Percentiles rank a stretch among this genome's conserved stretches.
phyloP scores from a whole-genome alignment of 2,113 vertebrate species.

The Oenanthe melanoleuca region DNA sequence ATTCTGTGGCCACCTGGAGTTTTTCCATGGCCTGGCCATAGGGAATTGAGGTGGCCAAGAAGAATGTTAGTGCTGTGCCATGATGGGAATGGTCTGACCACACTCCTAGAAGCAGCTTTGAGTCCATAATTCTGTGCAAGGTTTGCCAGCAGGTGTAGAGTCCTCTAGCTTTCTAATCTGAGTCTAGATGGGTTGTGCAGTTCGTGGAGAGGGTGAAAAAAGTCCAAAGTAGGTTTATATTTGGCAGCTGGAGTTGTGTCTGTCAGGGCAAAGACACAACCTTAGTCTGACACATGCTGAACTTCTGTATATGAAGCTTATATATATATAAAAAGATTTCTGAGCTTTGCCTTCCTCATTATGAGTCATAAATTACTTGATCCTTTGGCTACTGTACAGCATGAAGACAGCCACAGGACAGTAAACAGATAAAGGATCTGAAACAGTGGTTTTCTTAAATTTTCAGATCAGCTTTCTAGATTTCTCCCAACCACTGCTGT shows the following conservation, averaged over 20 bases:
- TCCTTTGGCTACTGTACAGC: neutral
- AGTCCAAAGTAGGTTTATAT: neutral
- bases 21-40: neutral
- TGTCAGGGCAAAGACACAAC: neutral
- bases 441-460: neutral
- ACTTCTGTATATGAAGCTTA: neutral
- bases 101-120: fast-evolving
- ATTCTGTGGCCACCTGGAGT: neutral
- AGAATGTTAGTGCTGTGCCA: neutral
- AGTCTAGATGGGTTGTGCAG: neutral
- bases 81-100: neutral
- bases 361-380: neutral
- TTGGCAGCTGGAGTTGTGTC: neutral
- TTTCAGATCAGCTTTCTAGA: neutral
- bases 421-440: neutral
- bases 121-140: neutral
- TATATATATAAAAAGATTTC: no score
- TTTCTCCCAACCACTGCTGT: neutral
- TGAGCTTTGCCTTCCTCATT: neutral
- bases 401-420: neutral
- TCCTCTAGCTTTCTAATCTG: neutral
- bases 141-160: neutral
- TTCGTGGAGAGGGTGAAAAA: neutral
- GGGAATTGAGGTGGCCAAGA: neutral
- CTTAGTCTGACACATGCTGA: neutral